Percentiles rank a stretch among this genome's conserved stretches.
Evolutionary conservation across 2,797 vertebrate species (phyloP).

Genomic region (Salmo trutta): DNA sequence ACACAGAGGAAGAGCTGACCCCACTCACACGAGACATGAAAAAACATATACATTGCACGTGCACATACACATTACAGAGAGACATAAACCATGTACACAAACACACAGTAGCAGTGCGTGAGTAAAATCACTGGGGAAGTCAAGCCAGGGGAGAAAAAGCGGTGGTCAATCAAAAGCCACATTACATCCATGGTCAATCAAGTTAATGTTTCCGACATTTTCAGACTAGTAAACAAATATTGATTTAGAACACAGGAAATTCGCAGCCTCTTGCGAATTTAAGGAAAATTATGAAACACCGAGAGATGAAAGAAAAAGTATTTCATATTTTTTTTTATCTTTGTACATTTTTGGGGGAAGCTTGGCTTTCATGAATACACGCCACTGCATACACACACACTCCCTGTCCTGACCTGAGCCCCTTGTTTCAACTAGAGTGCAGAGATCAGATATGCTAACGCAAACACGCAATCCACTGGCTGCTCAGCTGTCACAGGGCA

Average conservation of each 20-base stretch:
- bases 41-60: conserved; percentile 21
- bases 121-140: conserved; percentile 65
- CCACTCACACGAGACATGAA: not conserved
- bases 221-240: too few relatives aligned
- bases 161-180: not conserved
- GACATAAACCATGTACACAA: not conserved
- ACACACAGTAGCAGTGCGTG: not conserved
- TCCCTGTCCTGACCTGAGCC: too few relatives aligned
- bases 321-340: too few relatives aligned
- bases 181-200: not conserved
- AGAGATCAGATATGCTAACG: not conserved
- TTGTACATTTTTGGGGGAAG: too few relatives aligned
- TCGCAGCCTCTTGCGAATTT: too few relatives aligned
- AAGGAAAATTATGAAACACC: too few relatives aligned
- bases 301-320: too few relatives aligned
- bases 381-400: not conserved
- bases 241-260: too few relatives aligned
- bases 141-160: conserved; percentile 22
- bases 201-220: too few relatives aligned
- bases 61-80: conserved; percentile 47
- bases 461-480: not conserved
- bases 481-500: too few relatives aligned
- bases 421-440: too few relatives aligned
- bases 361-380: too few relatives aligned
- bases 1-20: not conserved